Evolutionary conservation across 2,113 vertebrate genomes (phyloP).

Genomic region (Isurus oxyrinchus): DNA sequence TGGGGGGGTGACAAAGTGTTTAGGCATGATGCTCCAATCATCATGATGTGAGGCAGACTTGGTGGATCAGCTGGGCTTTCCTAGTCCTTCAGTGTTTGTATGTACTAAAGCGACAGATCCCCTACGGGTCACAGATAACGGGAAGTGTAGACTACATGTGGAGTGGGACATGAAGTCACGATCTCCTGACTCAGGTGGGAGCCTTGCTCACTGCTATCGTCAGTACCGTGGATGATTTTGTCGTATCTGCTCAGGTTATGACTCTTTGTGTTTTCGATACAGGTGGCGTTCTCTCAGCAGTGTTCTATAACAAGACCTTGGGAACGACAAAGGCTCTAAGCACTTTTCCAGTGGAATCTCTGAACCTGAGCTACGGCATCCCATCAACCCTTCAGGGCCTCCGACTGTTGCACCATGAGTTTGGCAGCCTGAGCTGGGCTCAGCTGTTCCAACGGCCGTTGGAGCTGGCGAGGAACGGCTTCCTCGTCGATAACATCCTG

Average conservation of each 20-base stretch:
- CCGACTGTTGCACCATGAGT: slow-evolving; percentile 46
- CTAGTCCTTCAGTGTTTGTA: too few species aligned
- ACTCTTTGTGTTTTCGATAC: slow-evolving; percentile 26
- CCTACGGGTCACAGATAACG: too few species aligned
- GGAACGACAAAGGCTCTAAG: slow-evolving; percentile 48
- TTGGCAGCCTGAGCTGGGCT: slow-evolving; percentile 51
- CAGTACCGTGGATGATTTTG: neutral
- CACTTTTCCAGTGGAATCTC: slow-evolving; percentile 39
- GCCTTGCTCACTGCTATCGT: neutral
- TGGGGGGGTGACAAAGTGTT: too few species aligned
- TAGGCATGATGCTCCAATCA: too few species aligned
- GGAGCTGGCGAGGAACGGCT: slow-evolving; percentile 49
- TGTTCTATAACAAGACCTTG: slow-evolving; percentile 43
- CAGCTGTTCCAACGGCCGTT: slow-evolving; percentile 43
- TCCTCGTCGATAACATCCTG: slow-evolving; percentile 49
- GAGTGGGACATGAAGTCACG: neutral
- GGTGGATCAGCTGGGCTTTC: too few species aligned
- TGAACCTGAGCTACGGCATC: slow-evolving; percentile 40
- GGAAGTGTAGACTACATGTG: neutral
- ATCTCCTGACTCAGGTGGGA: neutral
- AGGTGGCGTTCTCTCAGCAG: slow-evolving; percentile 50
- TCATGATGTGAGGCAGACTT: too few species aligned
- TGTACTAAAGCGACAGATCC: too few species aligned
- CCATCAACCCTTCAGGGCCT: slow-evolving; percentile 44
- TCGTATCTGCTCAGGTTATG: neutral